These are phyloP conservation scores for Philaethria dido DNA, from an alignment of 2,888 invertebrate genomes.

Conservation along the genomic window DNA sequence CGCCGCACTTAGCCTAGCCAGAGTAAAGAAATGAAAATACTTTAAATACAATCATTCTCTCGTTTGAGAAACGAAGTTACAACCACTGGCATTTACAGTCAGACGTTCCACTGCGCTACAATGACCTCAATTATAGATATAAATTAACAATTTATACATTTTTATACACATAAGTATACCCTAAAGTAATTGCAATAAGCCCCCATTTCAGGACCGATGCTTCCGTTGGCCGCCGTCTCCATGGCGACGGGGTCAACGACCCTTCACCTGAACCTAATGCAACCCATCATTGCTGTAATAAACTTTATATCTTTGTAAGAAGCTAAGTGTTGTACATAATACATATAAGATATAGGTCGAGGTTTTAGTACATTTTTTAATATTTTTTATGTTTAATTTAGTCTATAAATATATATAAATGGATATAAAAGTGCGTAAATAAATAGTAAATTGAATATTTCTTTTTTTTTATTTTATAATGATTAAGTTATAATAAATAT, in stretches of 20 bases:
- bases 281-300: slow-evolving; percentile 32
- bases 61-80: no score
- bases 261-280: slow-evolving; percentile 57
- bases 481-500: no score
- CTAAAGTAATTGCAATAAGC: slow-evolving; percentile 40
- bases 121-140: no score
- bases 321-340: slow-evolving; percentile 4
- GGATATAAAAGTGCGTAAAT: not conserved
- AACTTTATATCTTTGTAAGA: slow-evolving; percentile 29
- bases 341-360: slow-evolving; percentile 10
- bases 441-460: not conserved
- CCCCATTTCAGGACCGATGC: slow-evolving; percentile 48
- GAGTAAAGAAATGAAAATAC: no score
- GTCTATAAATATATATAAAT: not conserved
- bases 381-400: not conserved
- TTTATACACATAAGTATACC: not conserved
- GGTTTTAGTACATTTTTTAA: not conserved
- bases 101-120: no score
- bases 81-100: no score
- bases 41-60: no score
- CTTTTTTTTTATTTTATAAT: no score
- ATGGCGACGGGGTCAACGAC: slow-evolving; percentile 75
- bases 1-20: no score
- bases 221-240: slow-evolving; percentile 66
- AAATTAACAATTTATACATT: not conserved